Evolutionary conservation across 2,797 vertebrate species (phyloP), one percentile per base, ranked within the genome.

Genomic region (Agapornis canus): DNA sequence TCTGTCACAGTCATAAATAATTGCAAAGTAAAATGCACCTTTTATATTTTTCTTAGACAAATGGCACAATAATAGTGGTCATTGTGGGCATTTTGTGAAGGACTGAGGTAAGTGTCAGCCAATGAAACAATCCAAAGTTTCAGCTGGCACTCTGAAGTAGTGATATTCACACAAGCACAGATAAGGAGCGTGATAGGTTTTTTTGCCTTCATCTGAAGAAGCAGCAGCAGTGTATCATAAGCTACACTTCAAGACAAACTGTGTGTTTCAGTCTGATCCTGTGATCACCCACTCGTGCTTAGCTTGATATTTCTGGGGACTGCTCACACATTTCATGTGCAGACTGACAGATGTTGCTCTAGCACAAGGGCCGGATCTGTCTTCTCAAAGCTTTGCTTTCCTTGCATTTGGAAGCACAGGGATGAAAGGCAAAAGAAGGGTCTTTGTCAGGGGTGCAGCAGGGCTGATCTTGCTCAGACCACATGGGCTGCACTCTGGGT

Each of bases 1-100:
- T 94, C 92, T 11, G 4, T 92, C 79, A 77, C 42, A 91, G 56
- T 70, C 80, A 64, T 86, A 92, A 94, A 86, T 59, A 93, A 52
- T 48, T 80, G 82, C 87, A 77, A 84, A 95, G 56, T 90, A 88
- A 95, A 95, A 90, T 0, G 5, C 3, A 2, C 32, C 57, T 88
- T 92, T 78, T 47, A 70, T 13, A 6, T 89, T 95, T 88, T 92
- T 85, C 49, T 81, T 68, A 85, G 65, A 72, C 51, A 75, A 82
- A 87, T 22, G 86, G 51, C 40, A 60, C 56, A 63, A 14, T 61
- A 89, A 54, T 35, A 61, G 32, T 73, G 42, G 77, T 57, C 63
- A 49, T 22, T 75, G 88, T 94, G 84, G 80, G 68, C 45, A 27
- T 94, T 90, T 86, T 23, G 19, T 82, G 66, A 66, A 48, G 87